Evolutionary conservation across 2,888 invertebrate species (phyloP).

Genomic region (Silvanus unidentatus): DNA sequence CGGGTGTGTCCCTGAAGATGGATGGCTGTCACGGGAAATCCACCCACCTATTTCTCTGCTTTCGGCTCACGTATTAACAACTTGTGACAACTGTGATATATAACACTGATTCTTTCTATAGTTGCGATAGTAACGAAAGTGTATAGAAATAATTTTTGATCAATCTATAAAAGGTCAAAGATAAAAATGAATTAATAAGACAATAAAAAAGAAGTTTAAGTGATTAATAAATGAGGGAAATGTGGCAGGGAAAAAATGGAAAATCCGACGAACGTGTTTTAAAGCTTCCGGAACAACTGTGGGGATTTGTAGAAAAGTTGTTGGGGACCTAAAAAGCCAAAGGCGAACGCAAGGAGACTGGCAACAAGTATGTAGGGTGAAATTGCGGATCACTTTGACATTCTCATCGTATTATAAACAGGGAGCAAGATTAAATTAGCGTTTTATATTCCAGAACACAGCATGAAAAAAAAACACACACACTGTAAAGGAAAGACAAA

Average conservation of each 20-base stretch:
- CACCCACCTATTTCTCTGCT: constrained; percentile 40
- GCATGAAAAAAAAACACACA: constrained; percentile 29
- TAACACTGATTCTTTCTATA: constrained; percentile 39
- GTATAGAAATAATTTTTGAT: no score
- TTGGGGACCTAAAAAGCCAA: constrained; percentile 31
- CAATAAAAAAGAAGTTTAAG: no score
- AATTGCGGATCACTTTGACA: constrained; percentile 38
- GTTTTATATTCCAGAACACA: constrained; percentile 37
- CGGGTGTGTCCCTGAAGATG: constrained; percentile 47
- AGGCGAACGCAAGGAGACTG: constrained; percentile 39
- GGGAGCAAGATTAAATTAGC: constrained; percentile 43
- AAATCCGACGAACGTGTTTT: constrained; percentile 37
- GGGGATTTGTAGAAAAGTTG: constrained; percentile 33
- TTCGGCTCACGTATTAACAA: constrained; percentile 45
- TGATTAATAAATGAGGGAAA: constrained; percentile 33
- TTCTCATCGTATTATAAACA: constrained; percentile 38
- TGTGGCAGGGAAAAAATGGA: constrained; percentile 24
- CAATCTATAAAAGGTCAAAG: no score
- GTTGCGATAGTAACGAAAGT: no score
- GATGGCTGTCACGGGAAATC: constrained; percentile 48
- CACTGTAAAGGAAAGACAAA: no score
- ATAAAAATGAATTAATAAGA: no score
- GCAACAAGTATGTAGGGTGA: constrained; percentile 38
- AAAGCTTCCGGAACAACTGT: constrained; percentile 36
- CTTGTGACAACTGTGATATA: constrained; percentile 47